phyloP scores from a whole-genome alignment of 2,113 vertebrate genomes.

The Mesembrinibis cayennensis region DNA sequence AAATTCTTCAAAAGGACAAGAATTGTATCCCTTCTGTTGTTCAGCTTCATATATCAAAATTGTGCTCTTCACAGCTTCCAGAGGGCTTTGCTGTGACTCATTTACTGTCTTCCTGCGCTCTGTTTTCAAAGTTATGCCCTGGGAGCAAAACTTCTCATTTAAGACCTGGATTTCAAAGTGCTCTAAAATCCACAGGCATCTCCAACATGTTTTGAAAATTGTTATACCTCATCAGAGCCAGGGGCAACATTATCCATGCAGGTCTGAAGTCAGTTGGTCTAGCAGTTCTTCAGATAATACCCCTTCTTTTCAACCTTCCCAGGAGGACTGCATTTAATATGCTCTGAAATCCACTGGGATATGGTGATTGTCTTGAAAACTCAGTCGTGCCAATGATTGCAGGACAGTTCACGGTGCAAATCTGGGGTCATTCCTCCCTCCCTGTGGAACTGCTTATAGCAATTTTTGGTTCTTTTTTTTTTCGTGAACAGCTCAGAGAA shows the following conservation, averaged over 20 bases:
- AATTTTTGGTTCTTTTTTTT: neutral
- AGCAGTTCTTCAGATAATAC: neutral
- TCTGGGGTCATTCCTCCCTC: neutral
- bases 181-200: conserved; percentile 58
- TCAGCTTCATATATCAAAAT: conserved; percentile 12
- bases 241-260: conserved; percentile 15
- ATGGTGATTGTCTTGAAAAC: neutral
- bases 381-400: neutral
- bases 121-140: conserved; percentile 60
- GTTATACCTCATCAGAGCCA: conserved; percentile 13
- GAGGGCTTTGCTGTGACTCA: conserved; percentile 20
- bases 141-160: conserved; percentile 50
- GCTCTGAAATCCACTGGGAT: neutral
- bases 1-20: neutral
- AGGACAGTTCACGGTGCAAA: neutral
- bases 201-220: conserved; percentile 38
- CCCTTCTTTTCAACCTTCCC: neutral
- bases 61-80: neutral
- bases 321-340: neutral
- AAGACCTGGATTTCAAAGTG: conserved; percentile 53
- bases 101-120: conserved; percentile 41
- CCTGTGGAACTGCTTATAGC: neutral
- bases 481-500: neutral
- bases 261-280: conserved; percentile 15
- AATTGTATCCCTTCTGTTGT: neutral